Evolutionary conservation across 2,888 invertebrate genomes (phyloP), one percentile per base, ranked within the genome.

Genomic region (Philereme vetulata): DNA sequence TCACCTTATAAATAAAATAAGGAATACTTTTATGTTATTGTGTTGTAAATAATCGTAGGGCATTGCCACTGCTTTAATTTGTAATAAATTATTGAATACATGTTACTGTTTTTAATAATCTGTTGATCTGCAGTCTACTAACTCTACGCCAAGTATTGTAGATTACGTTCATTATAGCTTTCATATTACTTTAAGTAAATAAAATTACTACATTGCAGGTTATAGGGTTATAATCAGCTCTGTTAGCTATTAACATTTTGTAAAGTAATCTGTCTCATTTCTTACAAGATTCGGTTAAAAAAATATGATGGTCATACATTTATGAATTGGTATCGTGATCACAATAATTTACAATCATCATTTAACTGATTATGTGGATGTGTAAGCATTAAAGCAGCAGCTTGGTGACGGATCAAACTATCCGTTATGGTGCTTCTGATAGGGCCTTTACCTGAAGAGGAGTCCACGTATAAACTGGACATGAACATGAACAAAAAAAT

Each of bases 1-100:
- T 42, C 46, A n/a, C 8, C 4, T 42, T 3, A 21, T 21, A 21
- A 21, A 21, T 21, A 21, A 21, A 21, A 5, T 57, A 51, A 38
- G 34, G 40, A 42, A 47, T 46, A 46, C 11, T 9, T 56, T 38
- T 34, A 40, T 48, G 44, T 56, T 53, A 43, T 11, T 50, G 52
- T 58, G 51, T 51, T 58, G 62, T 62, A 52, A 59, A 59, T 59
- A 62, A 52, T 55, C 21, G 49, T 46, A 45, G 51, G 21, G 11
- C 33, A n/a, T 33, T 42, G 40, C 34, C 38, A 42, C 40, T 53
- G 32, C 52, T 52, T 35, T 44, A 54, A 44, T 38, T 42, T 46
- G 50, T 38, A 46, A 53, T 50, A 52, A 60, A 49, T 34, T 9
- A 36, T 35, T 35, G 9, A 54, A 51, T 48, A 44, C 21, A 42